Percentiles rank a stretch among this genome's conserved stretches.
Evolutionary conservation across 1,140 invertebrate species (phyloP).

Genomic region (Macrosteles quadrilineatus): DNA sequence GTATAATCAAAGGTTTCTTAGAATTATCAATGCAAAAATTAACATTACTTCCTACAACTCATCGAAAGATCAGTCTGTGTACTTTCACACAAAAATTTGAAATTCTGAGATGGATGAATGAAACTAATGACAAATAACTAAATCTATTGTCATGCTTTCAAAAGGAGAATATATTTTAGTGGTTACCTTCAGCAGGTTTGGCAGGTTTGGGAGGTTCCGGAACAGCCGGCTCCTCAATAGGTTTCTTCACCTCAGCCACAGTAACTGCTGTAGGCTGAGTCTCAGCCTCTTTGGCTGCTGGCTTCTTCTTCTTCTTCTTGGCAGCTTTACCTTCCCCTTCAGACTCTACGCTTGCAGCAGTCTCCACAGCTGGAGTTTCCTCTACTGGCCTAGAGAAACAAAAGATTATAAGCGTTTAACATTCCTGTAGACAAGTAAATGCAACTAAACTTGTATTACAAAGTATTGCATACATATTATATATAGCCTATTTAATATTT

Average conservation of each 20-base stretch:
- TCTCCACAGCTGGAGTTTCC: conserved; percentile 22
- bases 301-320: conserved; percentile 40
- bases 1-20: too few relatives aligned
- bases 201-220: neutral
- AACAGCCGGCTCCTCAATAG: neutral
- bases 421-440: neutral
- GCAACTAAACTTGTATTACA: neutral
- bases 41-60: too few relatives aligned
- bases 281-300: conserved; percentile 32
- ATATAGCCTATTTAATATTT: too few relatives aligned
- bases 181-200: neutral
- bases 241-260: conserved; percentile 25
- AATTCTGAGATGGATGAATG: too few relatives aligned
- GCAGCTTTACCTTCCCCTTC: conserved; percentile 33
- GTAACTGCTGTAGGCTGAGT: too few relatives aligned
- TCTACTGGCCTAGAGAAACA: conserved; percentile 19
- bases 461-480: too few relatives aligned
- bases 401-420: too few relatives aligned
- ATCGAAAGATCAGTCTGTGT: too few relatives aligned
- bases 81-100: too few relatives aligned
- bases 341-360: conserved; percentile 14
- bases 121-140: too few relatives aligned
- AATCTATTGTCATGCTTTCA: too few relatives aligned
- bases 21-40: too few relatives aligned
- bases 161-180: neutral